A percentile compares a stretch with the other conserved stretches of the same genome.
Conservation (phyloP, 2,797 vertebrate genomes). For the Esox masquinongy region DNA sequence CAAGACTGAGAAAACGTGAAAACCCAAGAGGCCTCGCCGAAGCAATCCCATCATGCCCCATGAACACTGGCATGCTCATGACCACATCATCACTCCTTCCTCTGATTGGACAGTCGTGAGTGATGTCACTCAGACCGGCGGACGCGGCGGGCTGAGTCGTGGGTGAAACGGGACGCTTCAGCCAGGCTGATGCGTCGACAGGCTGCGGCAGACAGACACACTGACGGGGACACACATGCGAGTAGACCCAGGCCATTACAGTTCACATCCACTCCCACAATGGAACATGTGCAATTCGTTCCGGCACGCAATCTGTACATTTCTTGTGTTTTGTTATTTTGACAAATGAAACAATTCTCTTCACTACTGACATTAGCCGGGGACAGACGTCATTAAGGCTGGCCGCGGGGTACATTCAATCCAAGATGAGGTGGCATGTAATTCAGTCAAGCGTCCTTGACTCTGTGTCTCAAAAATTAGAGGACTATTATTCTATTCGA, state of each 20-base stretch:
- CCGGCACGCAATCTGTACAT: neutral
- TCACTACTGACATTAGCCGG: neutral
- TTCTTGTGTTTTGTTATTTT: neutral
- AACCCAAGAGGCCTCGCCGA: slow-evolving; percentile 63
- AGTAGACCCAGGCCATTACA: too few species aligned
- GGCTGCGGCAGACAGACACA: neutral
- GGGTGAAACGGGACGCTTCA: slow-evolving; percentile 23
- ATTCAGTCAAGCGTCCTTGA: slow-evolving; percentile 26
- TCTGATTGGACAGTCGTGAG: slow-evolving; percentile 62
- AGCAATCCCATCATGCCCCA: slow-evolving; percentile 60
- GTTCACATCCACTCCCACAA: neutral
- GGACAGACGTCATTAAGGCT: neutral
- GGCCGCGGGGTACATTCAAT: slow-evolving; percentile 44
- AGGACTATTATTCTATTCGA: neutral
- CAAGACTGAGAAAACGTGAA: slow-evolving; percentile 27
- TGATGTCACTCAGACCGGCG: slow-evolving; percentile 63
- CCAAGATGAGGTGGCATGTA: slow-evolving; percentile 28
- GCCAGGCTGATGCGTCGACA: slow-evolving; percentile 46
- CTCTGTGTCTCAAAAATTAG: neutral
- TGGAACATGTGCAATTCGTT: neutral
- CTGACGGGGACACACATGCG: neutral
- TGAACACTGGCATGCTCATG: slow-evolving; percentile 63
- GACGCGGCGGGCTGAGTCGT: slow-evolving; percentile 28
- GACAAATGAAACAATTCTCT: neutral
- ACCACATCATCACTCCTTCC: slow-evolving; percentile 54